Conservation (phyloP, 1,140 invertebrate species). For the Reticulitermes speratus region DNA sequence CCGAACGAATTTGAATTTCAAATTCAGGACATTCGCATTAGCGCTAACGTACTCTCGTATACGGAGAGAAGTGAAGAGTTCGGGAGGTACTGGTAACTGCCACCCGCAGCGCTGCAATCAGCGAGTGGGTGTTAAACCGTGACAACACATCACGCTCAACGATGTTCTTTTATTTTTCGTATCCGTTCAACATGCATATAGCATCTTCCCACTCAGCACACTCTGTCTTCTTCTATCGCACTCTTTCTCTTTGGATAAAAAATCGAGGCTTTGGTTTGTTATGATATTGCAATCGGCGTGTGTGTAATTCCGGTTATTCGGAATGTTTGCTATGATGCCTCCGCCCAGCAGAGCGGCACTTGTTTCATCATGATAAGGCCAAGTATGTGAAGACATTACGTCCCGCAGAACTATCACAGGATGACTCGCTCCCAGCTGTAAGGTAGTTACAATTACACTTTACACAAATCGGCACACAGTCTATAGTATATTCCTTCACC, state of each 20-base stretch:
- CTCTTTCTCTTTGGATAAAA: neutral
- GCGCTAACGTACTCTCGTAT: neutral
- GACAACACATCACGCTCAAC: slow-evolving; percentile 8
- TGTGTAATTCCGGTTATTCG: neutral
- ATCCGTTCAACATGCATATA: neutral
- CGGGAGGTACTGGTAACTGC: slow-evolving; percentile 12
- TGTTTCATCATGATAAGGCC: neutral
- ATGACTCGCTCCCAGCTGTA: neutral
- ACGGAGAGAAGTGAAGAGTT: neutral
- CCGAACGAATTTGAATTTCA: neutral
- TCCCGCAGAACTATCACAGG: neutral
- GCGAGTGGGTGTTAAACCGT: slow-evolving; percentile 16
- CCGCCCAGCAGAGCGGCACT: neutral
- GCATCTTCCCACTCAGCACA: neutral
- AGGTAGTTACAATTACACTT: neutral
- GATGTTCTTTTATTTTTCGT: slow-evolving; percentile 20
- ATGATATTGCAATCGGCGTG: neutral
- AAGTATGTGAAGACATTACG: neutral
- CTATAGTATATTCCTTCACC: too few species aligned
- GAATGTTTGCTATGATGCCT: neutral
- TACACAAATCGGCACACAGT: neutral
- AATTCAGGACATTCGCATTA: neutral
- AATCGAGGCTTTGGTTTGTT: neutral
- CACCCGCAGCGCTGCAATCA: slow-evolving; percentile 15
- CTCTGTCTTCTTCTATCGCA: neutral